A percentile compares a stretch with the other conserved stretches of the same genome.
Conservation (phyloP, 2,888 invertebrate genomes). For the Carterocephalus palaemon region DNA sequence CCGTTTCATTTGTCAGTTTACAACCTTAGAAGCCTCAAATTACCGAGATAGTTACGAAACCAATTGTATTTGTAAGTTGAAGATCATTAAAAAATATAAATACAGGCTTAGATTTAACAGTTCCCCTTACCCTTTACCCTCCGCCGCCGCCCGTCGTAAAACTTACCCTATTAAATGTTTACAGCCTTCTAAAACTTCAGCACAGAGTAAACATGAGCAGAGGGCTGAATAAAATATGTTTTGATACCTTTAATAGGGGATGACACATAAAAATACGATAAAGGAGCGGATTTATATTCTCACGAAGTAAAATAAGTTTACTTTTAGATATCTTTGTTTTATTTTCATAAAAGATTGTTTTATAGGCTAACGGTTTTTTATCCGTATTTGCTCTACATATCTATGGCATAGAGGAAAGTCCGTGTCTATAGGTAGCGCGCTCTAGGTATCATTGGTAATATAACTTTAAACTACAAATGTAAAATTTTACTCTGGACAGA, state of each 20-base stretch:
- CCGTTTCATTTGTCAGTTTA: too few relatives aligned
- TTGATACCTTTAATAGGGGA: constrained; percentile 18
- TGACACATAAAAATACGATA: constrained; percentile 27
- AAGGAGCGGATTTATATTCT: constrained; percentile 20
- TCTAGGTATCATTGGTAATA: too few relatives aligned
- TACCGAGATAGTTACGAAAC: constrained; percentile 14
- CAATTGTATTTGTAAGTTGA: constrained; percentile 15
- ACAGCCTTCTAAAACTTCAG: constrained; percentile 48
- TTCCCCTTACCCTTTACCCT: constrained; percentile 27
- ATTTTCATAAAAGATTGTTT: neutral
- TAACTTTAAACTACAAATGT: too few relatives aligned
- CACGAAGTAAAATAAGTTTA: constrained; percentile 11
- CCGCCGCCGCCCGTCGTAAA: constrained; percentile 49
- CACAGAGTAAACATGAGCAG: constrained; percentile 28
- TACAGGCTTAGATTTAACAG: constrained; percentile 24
- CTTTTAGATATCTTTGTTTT: constrained; percentile 7
- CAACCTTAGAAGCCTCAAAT: constrained; percentile 1
- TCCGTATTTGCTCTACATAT: too few relatives aligned
- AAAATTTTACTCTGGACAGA: constrained; percentile 1
- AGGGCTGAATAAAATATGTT: constrained; percentile 30
- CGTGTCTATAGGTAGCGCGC: too few relatives aligned
- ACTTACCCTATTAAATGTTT: constrained; percentile 73
- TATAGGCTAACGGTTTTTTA: too few relatives aligned
- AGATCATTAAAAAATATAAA: constrained; percentile 24
- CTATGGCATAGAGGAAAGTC: too few relatives aligned